phyloP scores from a whole-genome alignment of 2,113 vertebrate genomes.

The Eulemur rufifrons region DNA sequence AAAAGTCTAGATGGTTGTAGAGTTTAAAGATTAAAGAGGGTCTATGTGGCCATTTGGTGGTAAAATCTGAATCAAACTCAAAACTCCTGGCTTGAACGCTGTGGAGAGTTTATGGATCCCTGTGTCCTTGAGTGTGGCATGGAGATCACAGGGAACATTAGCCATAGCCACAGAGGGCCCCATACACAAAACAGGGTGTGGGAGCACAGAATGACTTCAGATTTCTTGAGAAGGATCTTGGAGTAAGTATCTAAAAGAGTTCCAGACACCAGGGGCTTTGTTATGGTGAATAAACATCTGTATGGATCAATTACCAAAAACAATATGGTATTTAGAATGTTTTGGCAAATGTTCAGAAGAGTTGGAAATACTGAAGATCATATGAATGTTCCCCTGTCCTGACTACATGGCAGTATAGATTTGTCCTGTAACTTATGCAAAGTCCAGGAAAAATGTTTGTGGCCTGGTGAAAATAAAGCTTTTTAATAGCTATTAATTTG shows the following conservation, averaged over 20 bases:
- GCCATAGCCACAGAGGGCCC: rapidly evolving
- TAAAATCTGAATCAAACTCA: not conserved
- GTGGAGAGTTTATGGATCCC: not conserved
- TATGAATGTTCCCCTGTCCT: rapidly evolving
- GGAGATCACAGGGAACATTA: not conserved
- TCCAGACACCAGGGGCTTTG: not conserved
- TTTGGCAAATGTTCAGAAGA: not conserved
- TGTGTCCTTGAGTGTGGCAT: not conserved
- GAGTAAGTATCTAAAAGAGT: not conserved
- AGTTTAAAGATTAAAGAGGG: not conserved
- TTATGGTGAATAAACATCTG: not conserved
- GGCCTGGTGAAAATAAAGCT: not conserved
- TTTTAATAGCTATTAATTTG: not conserved
- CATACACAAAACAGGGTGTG: rapidly evolving
- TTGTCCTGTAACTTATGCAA: not conserved
- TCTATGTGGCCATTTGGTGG: not conserved
- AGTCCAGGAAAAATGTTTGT: not conserved
- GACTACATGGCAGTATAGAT: not conserved
- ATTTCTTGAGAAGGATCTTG: not conserved
- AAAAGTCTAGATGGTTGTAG: not conserved
- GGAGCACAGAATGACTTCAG: too few relatives aligned
- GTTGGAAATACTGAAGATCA: not conserved
- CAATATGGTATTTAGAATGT: not conserved
- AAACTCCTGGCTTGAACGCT: not conserved
- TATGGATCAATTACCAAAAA: not conserved